These are phyloP conservation scores for Strigamia transsilvanica DNA, from an alignment of 2,888 invertebrate genomes.

Conservation along the genomic window DNA sequence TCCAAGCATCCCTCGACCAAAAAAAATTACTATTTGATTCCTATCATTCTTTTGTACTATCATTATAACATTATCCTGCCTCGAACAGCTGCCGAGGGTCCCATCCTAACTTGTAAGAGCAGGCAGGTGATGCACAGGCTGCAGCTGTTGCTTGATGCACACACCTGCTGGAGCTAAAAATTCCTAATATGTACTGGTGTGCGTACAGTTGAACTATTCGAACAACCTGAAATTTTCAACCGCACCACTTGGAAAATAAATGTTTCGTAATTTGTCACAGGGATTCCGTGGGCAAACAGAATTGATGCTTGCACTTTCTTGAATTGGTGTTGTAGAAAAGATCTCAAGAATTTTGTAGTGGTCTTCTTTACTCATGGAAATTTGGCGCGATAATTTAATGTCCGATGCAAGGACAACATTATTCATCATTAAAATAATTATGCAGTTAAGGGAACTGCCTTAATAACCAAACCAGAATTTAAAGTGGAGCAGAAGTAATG, in stretches of 20 bases:
- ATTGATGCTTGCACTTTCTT: background rate
- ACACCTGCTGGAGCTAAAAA: conserved; percentile 31
- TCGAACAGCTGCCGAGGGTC: background rate
- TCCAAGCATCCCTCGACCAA: background rate
- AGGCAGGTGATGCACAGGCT: conserved; percentile 36
- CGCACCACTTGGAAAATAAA: too few relatives aligned
- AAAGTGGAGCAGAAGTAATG: conserved; percentile 40
- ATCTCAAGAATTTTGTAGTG: conserved; percentile 4
- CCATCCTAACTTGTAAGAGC: background rate
- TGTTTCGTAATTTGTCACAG: too few relatives aligned
- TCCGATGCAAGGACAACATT: conserved; percentile 26
- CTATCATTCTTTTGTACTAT: conserved; percentile 13
- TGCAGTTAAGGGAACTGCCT: conserved; percentile 46
- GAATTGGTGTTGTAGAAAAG: background rate
- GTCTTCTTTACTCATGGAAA: background rate
- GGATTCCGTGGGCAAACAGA: background rate
- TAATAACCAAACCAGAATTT: conserved; percentile 28
- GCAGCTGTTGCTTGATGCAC: conserved; percentile 2
- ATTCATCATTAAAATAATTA: conserved; percentile 43
- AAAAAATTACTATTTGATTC: background rate
- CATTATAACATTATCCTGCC: background rate
- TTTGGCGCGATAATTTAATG: conserved; percentile 27
- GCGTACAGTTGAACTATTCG: too few relatives aligned
- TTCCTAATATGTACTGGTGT: background rate
- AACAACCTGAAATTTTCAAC: too few relatives aligned